Evolutionary conservation across 2,113 vertebrate genomes (phyloP).

Genomic region (Sardina pilchardus): DNA sequence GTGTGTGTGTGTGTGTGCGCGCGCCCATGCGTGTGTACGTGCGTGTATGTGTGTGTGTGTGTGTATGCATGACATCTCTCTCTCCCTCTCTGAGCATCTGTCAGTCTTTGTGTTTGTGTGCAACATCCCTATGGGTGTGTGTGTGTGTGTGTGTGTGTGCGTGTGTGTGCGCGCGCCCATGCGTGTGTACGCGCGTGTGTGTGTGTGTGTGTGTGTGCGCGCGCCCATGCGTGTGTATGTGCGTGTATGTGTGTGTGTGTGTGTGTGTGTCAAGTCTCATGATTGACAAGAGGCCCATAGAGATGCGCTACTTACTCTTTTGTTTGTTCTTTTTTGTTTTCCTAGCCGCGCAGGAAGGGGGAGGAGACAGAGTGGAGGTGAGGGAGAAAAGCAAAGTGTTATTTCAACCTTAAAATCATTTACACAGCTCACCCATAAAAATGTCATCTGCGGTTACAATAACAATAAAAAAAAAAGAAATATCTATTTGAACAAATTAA

Average conservation of each 20-base stretch:
- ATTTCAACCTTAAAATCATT: not conserved
- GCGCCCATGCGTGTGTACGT: too few species aligned
- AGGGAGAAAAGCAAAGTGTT: constrained; percentile 42
- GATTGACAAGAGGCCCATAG: not conserved
- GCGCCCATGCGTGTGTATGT: not conserved
- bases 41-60: not conserved
- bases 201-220: not conserved
- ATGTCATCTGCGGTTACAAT: not conserved
- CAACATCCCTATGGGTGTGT: not conserved
- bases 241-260: not conserved
- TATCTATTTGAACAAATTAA: not conserved
- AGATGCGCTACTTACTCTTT: constrained; percentile 81
- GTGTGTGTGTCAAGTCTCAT: not conserved
- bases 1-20: not conserved
- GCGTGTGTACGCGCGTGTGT: not conserved
- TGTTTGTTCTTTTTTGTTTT: constrained; percentile 99
- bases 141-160: not conserved
- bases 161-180: not conserved
- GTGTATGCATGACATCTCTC: not conserved
- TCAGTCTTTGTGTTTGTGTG: not conserved
- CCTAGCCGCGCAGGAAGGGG: constrained; percentile 62
- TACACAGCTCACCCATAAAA: not conserved
- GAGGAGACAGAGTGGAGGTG: constrained; percentile 8
- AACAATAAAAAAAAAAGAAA: not conserved
- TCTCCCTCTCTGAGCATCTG: not conserved